These are phyloP conservation scores for Drosophila tristis DNA, from an alignment of 1,140 invertebrate genomes.

Conservation along the genomic window DNA sequence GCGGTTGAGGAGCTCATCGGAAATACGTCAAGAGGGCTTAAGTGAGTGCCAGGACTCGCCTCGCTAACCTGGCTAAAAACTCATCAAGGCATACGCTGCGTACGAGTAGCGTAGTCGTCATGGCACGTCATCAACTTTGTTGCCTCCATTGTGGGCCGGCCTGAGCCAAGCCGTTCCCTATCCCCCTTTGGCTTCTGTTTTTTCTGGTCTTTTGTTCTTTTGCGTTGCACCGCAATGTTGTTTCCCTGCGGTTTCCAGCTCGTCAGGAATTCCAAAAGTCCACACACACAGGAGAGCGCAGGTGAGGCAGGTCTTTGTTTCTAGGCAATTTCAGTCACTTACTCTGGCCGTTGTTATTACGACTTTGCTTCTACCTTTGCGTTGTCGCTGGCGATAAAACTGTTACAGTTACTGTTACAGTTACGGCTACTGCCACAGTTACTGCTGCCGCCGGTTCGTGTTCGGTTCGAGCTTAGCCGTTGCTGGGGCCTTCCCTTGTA, in stretches of 20 bases:
- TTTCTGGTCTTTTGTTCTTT: conserved; percentile 35
- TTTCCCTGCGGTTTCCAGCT: conserved; percentile 42
- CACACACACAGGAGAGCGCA: conserved; percentile 21
- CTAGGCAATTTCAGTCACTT: conserved; percentile 64
- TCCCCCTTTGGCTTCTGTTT: conserved; percentile 6
- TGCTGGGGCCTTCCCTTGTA: conserved; percentile 46
- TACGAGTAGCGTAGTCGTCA: conserved; percentile 55
- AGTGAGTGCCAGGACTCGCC: conserved; percentile 21
- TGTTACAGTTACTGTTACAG: conserved; percentile 47
- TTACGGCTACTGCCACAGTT: conserved; percentile 40
- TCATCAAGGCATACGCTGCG: conserved; percentile 51
- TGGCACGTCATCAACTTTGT: conserved; percentile 48
- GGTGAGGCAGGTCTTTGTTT: conserved; percentile 55
- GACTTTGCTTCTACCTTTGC: conserved; percentile 40
- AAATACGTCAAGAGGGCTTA: conserved; percentile 52
- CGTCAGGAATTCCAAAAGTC: conserved; percentile 7
- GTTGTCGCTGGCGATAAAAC: conserved; percentile 67
- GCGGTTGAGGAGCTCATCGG: conserved; percentile 36
- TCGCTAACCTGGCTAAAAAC: conserved; percentile 39
- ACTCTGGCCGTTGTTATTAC: conserved; percentile 59
- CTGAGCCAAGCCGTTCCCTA: conserved; percentile 18
- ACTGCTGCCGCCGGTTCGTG: conserved; percentile 28
- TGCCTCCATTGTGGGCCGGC: conserved; percentile 24
- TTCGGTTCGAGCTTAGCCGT: conserved; percentile 32
- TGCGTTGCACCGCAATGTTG: conserved; percentile 59